Evolutionary conservation across 2,888 invertebrate genomes (phyloP).

Genomic region (Cantharis rustica): DNA sequence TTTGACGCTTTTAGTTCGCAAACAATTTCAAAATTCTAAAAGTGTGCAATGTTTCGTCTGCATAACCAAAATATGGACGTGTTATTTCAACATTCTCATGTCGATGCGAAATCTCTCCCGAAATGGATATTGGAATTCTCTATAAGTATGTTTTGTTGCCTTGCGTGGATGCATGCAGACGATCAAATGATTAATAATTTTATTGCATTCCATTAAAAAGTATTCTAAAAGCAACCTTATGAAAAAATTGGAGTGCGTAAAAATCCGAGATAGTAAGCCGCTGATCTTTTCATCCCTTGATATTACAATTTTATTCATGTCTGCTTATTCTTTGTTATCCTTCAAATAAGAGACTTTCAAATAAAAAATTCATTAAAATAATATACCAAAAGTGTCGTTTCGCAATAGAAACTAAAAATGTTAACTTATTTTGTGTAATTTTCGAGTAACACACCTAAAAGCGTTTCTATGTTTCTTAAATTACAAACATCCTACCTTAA

Average conservation of each 20-base stretch:
- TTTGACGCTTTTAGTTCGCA: not conserved
- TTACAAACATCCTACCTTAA: conserved; percentile 2
- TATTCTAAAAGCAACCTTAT: not conserved
- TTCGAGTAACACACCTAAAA: not conserved
- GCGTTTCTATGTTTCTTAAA: conserved; percentile 8
- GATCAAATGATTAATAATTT: not conserved
- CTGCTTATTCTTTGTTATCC: not conserved
- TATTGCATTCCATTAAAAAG: not conserved
- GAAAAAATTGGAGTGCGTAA: not conserved
- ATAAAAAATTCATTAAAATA: not conserved
- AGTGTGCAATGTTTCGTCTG: not conserved
- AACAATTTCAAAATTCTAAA: not conserved
- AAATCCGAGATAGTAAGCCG: not conserved
- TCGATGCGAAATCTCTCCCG: conserved; percentile 5
- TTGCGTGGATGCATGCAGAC: not conserved
- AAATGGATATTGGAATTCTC: conserved; percentile 4
- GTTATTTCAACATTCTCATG: not conserved
- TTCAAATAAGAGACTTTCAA: not conserved
- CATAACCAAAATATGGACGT: not conserved
- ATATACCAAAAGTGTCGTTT: not conserved
- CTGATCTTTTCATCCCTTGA: not conserved
- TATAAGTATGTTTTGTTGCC: not conserved
- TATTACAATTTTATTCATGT: not conserved
- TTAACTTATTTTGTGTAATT: not conserved
- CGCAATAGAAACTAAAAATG: not conserved